Percentiles rank a stretch among this genome's conserved stretches.
Conservation (phyloP, 2,113 vertebrate species). For the Alectura lathami region DNA sequence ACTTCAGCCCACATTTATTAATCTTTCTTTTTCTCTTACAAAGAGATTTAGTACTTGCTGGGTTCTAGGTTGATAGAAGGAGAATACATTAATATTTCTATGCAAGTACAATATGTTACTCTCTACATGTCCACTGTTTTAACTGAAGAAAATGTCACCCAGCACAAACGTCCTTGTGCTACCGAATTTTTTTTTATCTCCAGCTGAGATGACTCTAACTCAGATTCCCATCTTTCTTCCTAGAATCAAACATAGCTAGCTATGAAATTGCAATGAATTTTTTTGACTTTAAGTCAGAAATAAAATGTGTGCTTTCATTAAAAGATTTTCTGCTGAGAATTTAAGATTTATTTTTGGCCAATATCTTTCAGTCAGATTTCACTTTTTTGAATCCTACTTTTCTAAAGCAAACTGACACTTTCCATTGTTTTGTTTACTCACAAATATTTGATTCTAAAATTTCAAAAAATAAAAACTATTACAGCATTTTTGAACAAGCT, state of each 20-base stretch:
- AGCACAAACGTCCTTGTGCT: not conserved
- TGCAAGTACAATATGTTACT: not conserved
- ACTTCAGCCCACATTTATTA: not conserved
- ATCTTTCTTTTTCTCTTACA: not conserved
- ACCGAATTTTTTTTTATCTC: not conserved
- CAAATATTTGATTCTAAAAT: not conserved
- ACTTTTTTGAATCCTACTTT: not conserved
- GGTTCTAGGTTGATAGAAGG: not conserved
- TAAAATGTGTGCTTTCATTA: not conserved
- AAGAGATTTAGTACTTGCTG: not conserved
- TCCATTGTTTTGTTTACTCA: not conserved
- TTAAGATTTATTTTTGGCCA: not conserved
- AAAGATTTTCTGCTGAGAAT: not conserved
- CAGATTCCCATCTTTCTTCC: not conserved
- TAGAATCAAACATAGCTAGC: not conserved
- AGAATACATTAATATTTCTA: not conserved
- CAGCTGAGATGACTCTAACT: not conserved
- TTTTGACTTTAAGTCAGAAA: not conserved
- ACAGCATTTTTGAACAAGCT: not conserved
- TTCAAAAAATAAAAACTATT: not conserved
- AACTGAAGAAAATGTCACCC: not conserved
- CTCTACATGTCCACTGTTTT: not conserved
- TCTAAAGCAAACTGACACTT: not conserved
- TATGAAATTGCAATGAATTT: not conserved
- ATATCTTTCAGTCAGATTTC: not conserved